Conservation (phyloP, 2,888 invertebrate genomes). For the Chymomyza procnemis region DNA sequence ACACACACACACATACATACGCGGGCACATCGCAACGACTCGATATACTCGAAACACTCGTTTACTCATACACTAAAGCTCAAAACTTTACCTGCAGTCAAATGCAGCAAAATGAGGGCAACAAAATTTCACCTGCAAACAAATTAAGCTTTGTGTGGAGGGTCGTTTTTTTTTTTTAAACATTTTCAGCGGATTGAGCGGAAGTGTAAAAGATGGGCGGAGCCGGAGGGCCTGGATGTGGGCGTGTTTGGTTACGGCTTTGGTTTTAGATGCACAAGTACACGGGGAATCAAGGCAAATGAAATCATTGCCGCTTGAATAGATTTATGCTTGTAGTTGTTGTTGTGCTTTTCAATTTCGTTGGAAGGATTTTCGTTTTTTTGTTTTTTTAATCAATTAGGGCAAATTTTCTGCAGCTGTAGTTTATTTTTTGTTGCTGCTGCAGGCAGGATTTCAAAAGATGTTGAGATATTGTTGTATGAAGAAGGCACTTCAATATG, state of each 20-base stretch:
- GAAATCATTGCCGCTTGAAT: conserved; percentile 35
- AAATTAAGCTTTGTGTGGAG: conserved; percentile 21
- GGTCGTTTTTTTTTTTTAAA: not conserved
- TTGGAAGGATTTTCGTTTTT: not conserved
- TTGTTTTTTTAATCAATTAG: conserved; percentile 41
- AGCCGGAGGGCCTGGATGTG: not conserved
- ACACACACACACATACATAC: conserved; percentile 7
- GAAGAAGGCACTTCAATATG: not conserved
- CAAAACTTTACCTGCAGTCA: conserved; percentile 4
- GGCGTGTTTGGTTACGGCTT: not conserved
- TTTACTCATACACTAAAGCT: conserved; percentile 4
- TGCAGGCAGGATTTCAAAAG: conserved; percentile 16
- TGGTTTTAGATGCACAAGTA: not conserved
- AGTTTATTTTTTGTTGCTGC: not conserved
- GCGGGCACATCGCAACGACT: too few species aligned
- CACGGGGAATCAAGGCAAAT: not conserved
- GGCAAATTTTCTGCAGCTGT: conserved; percentile 26
- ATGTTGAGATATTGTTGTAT: not conserved
- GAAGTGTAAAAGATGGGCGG: not conserved
- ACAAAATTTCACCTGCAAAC: conserved; percentile 22
- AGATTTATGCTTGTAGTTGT: conserved; percentile 8
- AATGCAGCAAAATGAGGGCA: conserved; percentile 25
- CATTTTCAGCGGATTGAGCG: not conserved
- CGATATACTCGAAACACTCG: not conserved
- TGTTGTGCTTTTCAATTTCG: not conserved